phyloP scores from a whole-genome alignment of 2,888 invertebrate genomes.

The Lydus trimaculatus region DNA sequence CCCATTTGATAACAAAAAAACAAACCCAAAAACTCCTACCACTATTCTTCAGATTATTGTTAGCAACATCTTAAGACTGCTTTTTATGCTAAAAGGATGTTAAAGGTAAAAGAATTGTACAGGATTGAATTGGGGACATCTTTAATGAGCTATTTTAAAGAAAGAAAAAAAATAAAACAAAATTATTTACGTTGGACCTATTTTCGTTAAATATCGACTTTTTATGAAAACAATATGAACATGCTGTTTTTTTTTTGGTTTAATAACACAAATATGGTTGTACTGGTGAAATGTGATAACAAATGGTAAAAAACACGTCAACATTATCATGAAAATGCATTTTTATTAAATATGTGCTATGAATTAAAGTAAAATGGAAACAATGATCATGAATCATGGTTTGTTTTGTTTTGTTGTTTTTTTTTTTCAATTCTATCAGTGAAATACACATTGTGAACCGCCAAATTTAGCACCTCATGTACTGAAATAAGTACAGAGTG shows the following conservation, averaged over 20 bases:
- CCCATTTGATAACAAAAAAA: no score
- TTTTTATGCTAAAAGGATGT: no score
- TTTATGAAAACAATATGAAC: not conserved
- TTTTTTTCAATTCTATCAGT: slow-evolving; percentile 29
- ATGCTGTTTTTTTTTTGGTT: not conserved
- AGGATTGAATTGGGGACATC: not conserved
- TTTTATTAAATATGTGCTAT: slow-evolving; percentile 43
- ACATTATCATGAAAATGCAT: slow-evolving; percentile 39
- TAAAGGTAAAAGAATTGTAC: not conserved
- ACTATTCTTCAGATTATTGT: no score
- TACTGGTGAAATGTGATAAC: not conserved
- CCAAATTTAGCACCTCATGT: slow-evolving; percentile 36
- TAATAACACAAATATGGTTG: not conserved
- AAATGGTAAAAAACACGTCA: slow-evolving; percentile 9
- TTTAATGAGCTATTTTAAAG: not conserved
- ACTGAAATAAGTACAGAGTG: slow-evolving; percentile 33
- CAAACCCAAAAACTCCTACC: no score
- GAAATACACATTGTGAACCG: slow-evolving; percentile 34
- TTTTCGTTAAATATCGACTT: not conserved
- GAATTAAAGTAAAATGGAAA: slow-evolving; percentile 40
- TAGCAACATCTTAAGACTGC: no score
- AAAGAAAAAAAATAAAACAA: not conserved
- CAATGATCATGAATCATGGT: slow-evolving; percentile 34
- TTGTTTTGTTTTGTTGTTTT: no score
- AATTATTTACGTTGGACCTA: slow-evolving; percentile 2